Percentiles rank a stretch among this genome's conserved stretches.
Conservation (phyloP, 1,140 invertebrate species). For the Microplitis mediator region DNA sequence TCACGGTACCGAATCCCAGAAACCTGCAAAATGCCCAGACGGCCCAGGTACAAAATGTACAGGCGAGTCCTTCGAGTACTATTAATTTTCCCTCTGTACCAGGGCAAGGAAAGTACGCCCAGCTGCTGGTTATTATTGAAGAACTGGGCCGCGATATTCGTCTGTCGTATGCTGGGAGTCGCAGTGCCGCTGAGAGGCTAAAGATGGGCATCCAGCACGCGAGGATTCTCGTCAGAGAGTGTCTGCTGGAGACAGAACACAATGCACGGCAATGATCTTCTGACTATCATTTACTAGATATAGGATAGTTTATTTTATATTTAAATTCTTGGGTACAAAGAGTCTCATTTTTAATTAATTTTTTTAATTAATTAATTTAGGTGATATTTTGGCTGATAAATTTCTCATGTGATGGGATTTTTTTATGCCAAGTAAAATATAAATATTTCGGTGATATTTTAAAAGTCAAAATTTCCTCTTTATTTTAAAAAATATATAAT, state of each 20-base stretch:
- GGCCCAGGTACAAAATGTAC: slow-evolving; percentile 47
- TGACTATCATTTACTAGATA: slow-evolving; percentile 15
- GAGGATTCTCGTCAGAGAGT: slow-evolving; percentile 80
- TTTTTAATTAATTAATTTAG: neutral
- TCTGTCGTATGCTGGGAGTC: slow-evolving; percentile 82
- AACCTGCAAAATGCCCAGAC: slow-evolving; percentile 57
- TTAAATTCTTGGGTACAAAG: slow-evolving; percentile 7
- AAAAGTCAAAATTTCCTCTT: too few relatives aligned
- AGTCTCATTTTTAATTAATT: slow-evolving; percentile 1
- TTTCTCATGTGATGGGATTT: neutral
- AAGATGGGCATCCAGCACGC: slow-evolving; percentile 83
- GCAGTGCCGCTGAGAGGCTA: slow-evolving; percentile 76
- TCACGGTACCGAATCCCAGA: slow-evolving; percentile 60
- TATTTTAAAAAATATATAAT: too few relatives aligned
- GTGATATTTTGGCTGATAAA: neutral
- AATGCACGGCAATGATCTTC: slow-evolving; percentile 69
- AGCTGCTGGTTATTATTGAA: slow-evolving; percentile 80
- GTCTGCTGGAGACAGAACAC: slow-evolving; percentile 79
- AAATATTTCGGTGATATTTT: too few relatives aligned
- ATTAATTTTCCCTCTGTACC: slow-evolving; percentile 58
- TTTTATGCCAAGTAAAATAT: too few relatives aligned
- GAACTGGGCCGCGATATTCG: slow-evolving; percentile 83
- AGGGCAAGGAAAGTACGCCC: slow-evolving; percentile 73
- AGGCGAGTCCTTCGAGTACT: slow-evolving; percentile 54
- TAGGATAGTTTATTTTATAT: slow-evolving; percentile 19